Conservation (phyloP, 2,888 invertebrate genomes). For the Parasteatoda lunata region DNA sequence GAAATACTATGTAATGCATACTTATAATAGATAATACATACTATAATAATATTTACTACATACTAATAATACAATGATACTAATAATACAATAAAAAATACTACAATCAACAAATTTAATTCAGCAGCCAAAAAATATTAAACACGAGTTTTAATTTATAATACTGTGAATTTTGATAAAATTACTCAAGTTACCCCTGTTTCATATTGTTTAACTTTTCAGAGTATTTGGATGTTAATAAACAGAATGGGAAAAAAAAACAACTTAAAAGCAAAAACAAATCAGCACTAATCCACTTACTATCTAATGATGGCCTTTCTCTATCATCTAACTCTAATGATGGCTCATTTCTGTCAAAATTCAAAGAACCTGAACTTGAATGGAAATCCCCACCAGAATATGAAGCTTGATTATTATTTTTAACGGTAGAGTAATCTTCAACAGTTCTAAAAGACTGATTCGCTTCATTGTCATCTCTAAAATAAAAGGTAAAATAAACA, state of each 20-base stretch:
- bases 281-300: slow-evolving; percentile 12
- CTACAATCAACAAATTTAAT: too few species aligned
- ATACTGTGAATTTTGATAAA: too few species aligned
- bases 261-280: too few species aligned
- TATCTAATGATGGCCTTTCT: slow-evolving; percentile 47
- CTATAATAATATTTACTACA: too few species aligned
- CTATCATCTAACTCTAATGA: slow-evolving; percentile 57
- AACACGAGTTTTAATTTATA: too few species aligned
- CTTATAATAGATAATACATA: too few species aligned
- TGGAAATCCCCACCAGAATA: slow-evolving; percentile 25
- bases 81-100: too few species aligned
- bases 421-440: slow-evolving; percentile 6
- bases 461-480: slow-evolving; percentile 19
- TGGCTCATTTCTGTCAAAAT: slow-evolving; percentile 53
- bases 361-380: slow-evolving; percentile 52
- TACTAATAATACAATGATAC: too few species aligned
- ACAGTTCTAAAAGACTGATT: neutral
- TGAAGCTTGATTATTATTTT: neutral
- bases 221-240: neutral
- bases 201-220: neutral
- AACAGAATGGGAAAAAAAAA: neutral
- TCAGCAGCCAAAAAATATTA: too few species aligned
- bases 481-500: neutral
- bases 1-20: too few species aligned
- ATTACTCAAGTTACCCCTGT: neutral